Percentiles rank a stretch among this genome's conserved stretches.
Conservation (phyloP, 2,113 vertebrate species). For the Synchiropus splendidus region DNA sequence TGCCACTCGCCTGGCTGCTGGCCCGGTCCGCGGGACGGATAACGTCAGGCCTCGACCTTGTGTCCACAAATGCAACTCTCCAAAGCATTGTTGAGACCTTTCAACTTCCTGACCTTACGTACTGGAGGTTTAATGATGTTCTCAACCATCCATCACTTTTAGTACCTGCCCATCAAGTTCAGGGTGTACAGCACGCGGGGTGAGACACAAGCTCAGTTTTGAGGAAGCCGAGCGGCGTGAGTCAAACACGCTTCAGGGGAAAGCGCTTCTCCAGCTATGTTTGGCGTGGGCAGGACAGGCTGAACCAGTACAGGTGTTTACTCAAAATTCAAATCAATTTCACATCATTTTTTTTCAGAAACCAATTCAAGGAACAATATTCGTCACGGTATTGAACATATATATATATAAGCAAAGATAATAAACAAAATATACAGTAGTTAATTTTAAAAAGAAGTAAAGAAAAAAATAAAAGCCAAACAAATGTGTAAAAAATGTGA, state of each 20-base stretch:
- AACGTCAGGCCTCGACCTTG: constrained; percentile 28
- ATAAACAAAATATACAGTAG: neutral
- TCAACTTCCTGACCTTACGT: constrained; percentile 21
- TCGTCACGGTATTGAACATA: too few species aligned
- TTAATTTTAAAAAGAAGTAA: neutral
- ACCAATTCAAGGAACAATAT: too few species aligned
- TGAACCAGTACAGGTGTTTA: too few species aligned
- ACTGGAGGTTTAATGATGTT: neutral
- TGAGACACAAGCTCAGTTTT: too few species aligned
- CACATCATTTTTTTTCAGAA: too few species aligned
- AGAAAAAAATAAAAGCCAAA: neutral
- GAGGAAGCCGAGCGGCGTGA: too few species aligned
- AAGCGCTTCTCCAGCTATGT: too few species aligned
- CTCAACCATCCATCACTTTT: neutral
- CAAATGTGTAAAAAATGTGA: neutral
- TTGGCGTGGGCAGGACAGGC: too few species aligned
- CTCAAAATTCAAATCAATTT: too few species aligned
- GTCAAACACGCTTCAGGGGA: too few species aligned
- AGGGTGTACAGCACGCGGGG: too few species aligned
- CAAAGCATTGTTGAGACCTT: constrained; percentile 14
- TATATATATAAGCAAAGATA: neutral
- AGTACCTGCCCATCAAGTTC: neutral
- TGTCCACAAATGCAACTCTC: constrained; percentile 23
- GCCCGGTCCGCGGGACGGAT: constrained; percentile 46
- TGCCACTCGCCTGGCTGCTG: constrained; percentile 45